These are phyloP conservation scores for Himalopsyche kuldschensis DNA, from an alignment of 2,888 invertebrate species.

Conservation along the genomic window DNA sequence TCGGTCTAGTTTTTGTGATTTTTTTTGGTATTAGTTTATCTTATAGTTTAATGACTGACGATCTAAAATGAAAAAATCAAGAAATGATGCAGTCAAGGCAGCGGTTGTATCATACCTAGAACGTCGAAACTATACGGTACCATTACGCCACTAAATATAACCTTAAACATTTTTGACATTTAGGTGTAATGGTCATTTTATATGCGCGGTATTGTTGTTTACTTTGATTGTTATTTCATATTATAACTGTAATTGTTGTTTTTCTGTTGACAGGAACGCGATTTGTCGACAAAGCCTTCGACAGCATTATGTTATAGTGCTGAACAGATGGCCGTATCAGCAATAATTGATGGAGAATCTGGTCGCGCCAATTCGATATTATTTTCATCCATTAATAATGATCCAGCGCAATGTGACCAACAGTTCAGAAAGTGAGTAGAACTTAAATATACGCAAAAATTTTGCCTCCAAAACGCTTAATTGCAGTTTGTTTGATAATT, in stretches of 20 bases:
- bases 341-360: slow-evolving; percentile 71
- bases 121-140: slow-evolving; percentile 68
- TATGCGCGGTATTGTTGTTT: slow-evolving; percentile 2
- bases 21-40: slow-evolving; percentile 40
- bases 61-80: slow-evolving; percentile 63
- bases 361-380: slow-evolving; percentile 75
- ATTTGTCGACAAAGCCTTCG: slow-evolving; percentile 62
- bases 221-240: slow-evolving; percentile 17
- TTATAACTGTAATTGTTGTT: slow-evolving; percentile 18
- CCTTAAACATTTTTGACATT: slow-evolving; percentile 26
- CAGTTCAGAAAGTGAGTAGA: slow-evolving; percentile 68
- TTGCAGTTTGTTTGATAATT: neutral
- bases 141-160: slow-evolving; percentile 34
- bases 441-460: neutral
- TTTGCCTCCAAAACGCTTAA: neutral
- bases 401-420: slow-evolving; percentile 71
- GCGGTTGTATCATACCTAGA: slow-evolving; percentile 70
- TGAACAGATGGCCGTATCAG: slow-evolving; percentile 70
- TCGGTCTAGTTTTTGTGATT: slow-evolving; percentile 40
- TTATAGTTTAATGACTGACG: slow-evolving; percentile 24
- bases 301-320: slow-evolving; percentile 61
- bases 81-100: slow-evolving; percentile 68
- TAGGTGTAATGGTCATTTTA: slow-evolving; percentile 6
- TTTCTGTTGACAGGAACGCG: slow-evolving; percentile 59
- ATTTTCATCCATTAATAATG: slow-evolving; percentile 76